Evolutionary conservation across 2,888 invertebrate species (phyloP).

Genomic region (Marasmarcha lunaedactyla): DNA sequence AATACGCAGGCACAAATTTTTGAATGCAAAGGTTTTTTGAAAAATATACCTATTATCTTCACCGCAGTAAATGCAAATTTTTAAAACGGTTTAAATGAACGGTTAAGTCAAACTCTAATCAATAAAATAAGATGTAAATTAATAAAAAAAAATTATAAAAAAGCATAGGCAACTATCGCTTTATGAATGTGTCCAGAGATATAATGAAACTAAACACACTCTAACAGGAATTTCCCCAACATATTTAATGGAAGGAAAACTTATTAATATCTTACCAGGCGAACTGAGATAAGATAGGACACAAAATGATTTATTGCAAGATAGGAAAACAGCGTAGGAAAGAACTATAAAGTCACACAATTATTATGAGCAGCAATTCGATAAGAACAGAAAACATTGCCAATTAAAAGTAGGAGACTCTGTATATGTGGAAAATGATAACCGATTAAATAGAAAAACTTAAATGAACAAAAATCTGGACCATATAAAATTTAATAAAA

Average conservation of each 20-base stretch:
- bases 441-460: constrained; percentile 21
- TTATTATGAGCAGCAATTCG: constrained; percentile 16
- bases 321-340: constrained; percentile 18
- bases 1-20: constrained; percentile 16
- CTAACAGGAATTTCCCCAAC: constrained; percentile 22
- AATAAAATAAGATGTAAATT: constrained; percentile 24
- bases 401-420: constrained; percentile 17
- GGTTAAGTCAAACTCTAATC: constrained; percentile 20
- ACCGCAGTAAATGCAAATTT: constrained; percentile 22
- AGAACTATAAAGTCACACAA: constrained; percentile 20
- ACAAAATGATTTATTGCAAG: constrained; percentile 11
- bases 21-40: constrained; percentile 8
- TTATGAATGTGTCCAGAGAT: too few species aligned
- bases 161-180: constrained; percentile 19
- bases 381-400: constrained; percentile 14
- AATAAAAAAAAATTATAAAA: constrained; percentile 19
- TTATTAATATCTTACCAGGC: constrained; percentile 17
- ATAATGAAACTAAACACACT: constrained; percentile 24
- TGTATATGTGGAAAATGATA: constrained; percentile 23
- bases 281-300: constrained; percentile 15
- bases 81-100: constrained; percentile 19
- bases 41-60: constrained; percentile 19
- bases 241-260: constrained; percentile 21
- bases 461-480: constrained; percentile 19
- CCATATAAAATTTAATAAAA: constrained; percentile 1